Base-by-base conservation (phyloP, 2,113 vertebrate genomes). In the Cricetomys ansorgei region DNA sequence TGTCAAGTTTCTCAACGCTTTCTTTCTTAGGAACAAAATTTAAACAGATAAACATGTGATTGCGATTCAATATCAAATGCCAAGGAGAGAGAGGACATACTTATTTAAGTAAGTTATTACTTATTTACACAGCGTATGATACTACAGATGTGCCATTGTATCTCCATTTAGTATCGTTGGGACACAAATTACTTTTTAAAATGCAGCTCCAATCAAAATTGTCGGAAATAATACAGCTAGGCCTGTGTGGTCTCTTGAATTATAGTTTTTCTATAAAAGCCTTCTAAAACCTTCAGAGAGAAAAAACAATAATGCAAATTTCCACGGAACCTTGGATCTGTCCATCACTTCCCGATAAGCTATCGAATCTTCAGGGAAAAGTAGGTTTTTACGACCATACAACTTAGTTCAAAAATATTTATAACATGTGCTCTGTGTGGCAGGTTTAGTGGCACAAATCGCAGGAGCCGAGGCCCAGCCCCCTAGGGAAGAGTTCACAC, bases 111-210 rank as follows among this genome's bases (percentile, higher is more conserved):
- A n/a, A n/a, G n/a, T n/a, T n/a, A n/a, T n/a, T n/a, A n/a, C n/a
- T n/a, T n/a, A n/a, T n/a, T n/a, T n/a, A n/a, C n/a, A n/a, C n/a
- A 0, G 2, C 25, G 69, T 48, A 86, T 93, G 85, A 94, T 97
- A 93, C 87, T 85, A 87, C 37, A 21, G 84, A 65, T 97, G 87
- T 85, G 17, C 31, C 67, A 25, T 96, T 89, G 96, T 91, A 89
- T 96, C 73, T 91, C 81, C 27, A 72, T 96, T 93, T 90, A 86
- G 92, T 97, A 94, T 94, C 93, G 90, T 92, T 98, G 97, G 92
- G 96, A 98, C 94, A 96, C 16, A 34, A 97, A 91, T 96, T 94
- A 96, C 88, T 97, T 98, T 98, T 98, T 97, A 89, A 98, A 98
- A 93, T 97, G 93, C 92, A 96, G 75, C 94, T 96, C 40, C 57